Base-by-base conservation (phyloP, 2,888 invertebrate species). In the Nomada fucata region DNA sequence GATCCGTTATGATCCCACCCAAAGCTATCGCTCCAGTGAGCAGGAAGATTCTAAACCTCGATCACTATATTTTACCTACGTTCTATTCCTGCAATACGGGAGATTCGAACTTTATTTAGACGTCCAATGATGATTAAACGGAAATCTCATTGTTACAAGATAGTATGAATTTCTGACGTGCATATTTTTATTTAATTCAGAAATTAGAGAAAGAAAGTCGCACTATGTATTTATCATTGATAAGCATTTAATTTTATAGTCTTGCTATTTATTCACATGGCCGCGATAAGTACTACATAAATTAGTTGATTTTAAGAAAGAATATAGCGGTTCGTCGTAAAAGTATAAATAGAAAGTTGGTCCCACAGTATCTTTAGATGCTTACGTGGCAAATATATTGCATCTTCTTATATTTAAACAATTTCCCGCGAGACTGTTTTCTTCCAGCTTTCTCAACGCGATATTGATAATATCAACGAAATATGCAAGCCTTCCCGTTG, bases 1-100 rank as follows among this genome's bases (percentile, higher is more conserved):
- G 88, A 83, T 86, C 91, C 91, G 91, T 91, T 91, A 91, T 89
- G 87, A 91, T 90, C 88, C 90, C 89, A 86, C 88, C 89, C 86
- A 87, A 63, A 55, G 57, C 76, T 57, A 86, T 77, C 85, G 87
- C 82, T 86, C 47, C 82, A 86, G 78, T 83, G 83, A 80, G 76
- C 82, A 88, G 69, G 71, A 82, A 67, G 79, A 68, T 86, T 82
- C 76, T 76, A 69, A 77, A 78, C 47, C 50, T 47, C 52, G 42
- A 67, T 63, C 60, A 57, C 50, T 52, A 64, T 74, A 23, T 61
- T 81, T 75, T 57, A 23, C 20, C 59, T 57, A 36, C 20, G 61
- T 65, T 42, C 50, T 52, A 70, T 59, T 55, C n/a, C 29, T 52
- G 15, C 44, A 36, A 23, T 50, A 63, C 50, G 42, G 15, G 1